Evolutionary conservation across 37 sponge, comb jelly and placozoan genomes (phyloP), one percentile per base, ranked within the genome.

Genomic region (Cladorhizidae sp.): DNA sequence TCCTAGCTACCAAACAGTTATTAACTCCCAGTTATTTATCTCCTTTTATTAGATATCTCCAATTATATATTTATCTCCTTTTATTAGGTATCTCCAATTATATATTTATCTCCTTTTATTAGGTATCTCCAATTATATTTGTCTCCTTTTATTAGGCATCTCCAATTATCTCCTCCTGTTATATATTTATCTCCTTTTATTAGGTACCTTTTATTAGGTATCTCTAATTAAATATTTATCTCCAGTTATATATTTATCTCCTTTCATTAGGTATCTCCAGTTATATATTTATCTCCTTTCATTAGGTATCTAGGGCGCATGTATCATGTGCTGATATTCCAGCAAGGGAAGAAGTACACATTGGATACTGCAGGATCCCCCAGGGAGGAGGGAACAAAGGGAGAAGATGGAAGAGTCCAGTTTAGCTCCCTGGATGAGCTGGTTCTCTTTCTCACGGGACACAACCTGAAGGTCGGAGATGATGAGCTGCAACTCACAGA

Each of bases 291-390:
- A n/a, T 61, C 18, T 22, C 57, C 56, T 22, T 75, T 7, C 12
- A 43, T 14, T 17, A 88, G 88, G 51, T 82, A 51, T 33, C 70
- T 29, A 12, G 78, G 83, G 41, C 64, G 83, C 1, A 59, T 88
- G 58, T 82, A 88, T 35, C 88, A 88, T 77, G 73, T 88, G 43
- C 77, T 88, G 51, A 40, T 88, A 25, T 88, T 82, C 72, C 82
- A 82, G 56, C 58, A 77, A 54, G 88, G 43, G 25, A 78, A 73
- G 0, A 43, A 71, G 40, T 88, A 82, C 57, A 43, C 28, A 15
- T 51, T 88, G 37, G 88, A 88, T 62, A 77, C 43, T 50, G 68
- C 77, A 31, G 73, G 64, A 41, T 18, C 7, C 20, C 40, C 18
- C 14, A 37, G 2, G 23, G 77, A 39, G 74, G 55, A n/a, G 7